Evolutionary conservation across 2,797 vertebrate genomes (phyloP), one percentile per base, ranked within the genome.

Genomic region (Poecilia gillii): DNA sequence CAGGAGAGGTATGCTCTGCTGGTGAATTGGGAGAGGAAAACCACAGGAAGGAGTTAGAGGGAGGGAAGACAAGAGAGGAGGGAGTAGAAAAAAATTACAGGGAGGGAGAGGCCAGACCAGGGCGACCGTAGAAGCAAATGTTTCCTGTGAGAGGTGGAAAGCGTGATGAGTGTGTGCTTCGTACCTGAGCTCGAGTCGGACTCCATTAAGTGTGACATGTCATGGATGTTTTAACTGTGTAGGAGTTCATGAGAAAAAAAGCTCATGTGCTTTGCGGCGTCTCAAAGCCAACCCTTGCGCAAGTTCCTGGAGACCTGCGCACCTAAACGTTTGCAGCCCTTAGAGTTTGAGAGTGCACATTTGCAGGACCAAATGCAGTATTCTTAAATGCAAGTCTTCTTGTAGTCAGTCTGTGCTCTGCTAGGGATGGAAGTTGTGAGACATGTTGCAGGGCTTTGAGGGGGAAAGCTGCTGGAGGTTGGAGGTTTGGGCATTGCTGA

Each of bases 11-110:
- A 90, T 92, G 92, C 89, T 92, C 85, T 82, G 88, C 88, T 92
- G 90, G 91, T 93, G 91, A 81, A 93, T 85, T 87, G 88, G 88
- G 86, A 90, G 87, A 94, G 88, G 91, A 93, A 91, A 92, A 92
- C 91, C 90, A 85, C 90, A 89, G 87, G 87, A 90, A 88, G 84
- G 87, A 86, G 87, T 25, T 43, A 75, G 91, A 88, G 83, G 62
- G 85, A 88, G 84, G 75, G 84, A 82, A 66, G 55, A 8, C 49
- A 64, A 79, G 84, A 74, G 79, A 72, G 79, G 28, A 46, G 74
- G 82, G 72, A 72, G 80, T 41, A 72, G 73, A 76, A 78, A 84
- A 80, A 85, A 78, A 78, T 71, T 76, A 66, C 14, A 77, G 76
- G 68, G 85, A 89, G 87, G 84, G 87, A 87, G 91, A 92, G 92